Evolutionary conservation across 1,140 invertebrate genomes (phyloP).

Genomic region (Drosophila rhopaloa): DNA sequence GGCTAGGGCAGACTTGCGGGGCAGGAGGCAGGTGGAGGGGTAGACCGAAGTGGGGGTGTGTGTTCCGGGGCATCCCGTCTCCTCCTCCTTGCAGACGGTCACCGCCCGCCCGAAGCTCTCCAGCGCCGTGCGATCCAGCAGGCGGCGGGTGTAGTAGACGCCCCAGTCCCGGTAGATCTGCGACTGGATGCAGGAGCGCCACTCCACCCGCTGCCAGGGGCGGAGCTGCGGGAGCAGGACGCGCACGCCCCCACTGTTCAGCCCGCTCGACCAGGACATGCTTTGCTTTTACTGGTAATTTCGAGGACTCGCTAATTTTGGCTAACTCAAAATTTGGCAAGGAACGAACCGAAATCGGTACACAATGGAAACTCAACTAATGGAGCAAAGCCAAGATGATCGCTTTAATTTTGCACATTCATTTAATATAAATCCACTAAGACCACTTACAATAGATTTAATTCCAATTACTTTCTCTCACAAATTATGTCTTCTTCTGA

Average conservation of each 20-base stretch:
- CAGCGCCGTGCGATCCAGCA: slow-evolving; percentile 24
- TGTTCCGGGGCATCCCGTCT: neutral
- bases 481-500: no score
- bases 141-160: slow-evolving; percentile 26
- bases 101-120: slow-evolving; percentile 12
- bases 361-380: neutral
- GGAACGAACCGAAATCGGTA: neutral
- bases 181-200: slow-evolving; percentile 31
- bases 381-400: neutral
- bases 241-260: neutral
- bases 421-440: no score
- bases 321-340: slow-evolving; percentile 3
- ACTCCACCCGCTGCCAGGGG: slow-evolving; percentile 62
- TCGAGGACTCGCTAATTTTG: slow-evolving; percentile 2
- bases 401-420: no score
- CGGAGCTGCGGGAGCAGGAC: slow-evolving; percentile 19
- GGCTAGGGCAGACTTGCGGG: neutral
- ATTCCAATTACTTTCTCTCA: no score
- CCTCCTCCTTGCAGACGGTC: slow-evolving; percentile 5
- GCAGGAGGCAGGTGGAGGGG: neutral
- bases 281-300: neutral
- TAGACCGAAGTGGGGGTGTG: no score
- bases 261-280: slow-evolving; percentile 18
- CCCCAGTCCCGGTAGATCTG: slow-evolving; percentile 52
- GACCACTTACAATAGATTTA: no score